Evolutionary conservation across 2,888 invertebrate species (phyloP).

Genomic region (Maniola hyperantus): DNA sequence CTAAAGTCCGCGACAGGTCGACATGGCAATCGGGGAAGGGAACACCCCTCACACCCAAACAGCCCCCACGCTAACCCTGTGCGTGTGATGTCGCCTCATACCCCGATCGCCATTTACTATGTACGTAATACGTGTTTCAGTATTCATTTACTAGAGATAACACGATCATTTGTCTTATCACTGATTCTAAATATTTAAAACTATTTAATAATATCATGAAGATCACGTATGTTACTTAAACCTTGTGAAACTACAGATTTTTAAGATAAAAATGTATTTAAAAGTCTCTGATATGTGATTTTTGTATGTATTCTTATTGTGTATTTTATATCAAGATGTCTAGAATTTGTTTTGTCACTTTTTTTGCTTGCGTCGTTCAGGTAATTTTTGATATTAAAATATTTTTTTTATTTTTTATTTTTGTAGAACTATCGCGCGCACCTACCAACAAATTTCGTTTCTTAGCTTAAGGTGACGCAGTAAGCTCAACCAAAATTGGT

Average conservation of each 20-base stretch:
- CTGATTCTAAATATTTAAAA: background rate
- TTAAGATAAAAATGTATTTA: constrained; percentile 19
- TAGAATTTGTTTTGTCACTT: constrained; percentile 33
- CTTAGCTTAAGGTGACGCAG: too few relatives aligned
- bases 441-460: too few relatives aligned
- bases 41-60: too few relatives aligned
- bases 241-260: constrained; percentile 19
- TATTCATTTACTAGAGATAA: background rate
- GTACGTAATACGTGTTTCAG: background rate
- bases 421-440: too few relatives aligned
- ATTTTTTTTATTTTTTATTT: background rate
- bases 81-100: too few relatives aligned
- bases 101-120: too few relatives aligned
- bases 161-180: constrained; percentile 11
- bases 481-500: too few relatives aligned
- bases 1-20: too few relatives aligned
- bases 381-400: constrained; percentile 16
- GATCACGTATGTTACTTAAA: constrained; percentile 19
- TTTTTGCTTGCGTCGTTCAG: constrained; percentile 30
- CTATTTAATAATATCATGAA: background rate
- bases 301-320: constrained; percentile 14
- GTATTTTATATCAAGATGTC: constrained; percentile 38
- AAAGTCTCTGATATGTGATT: constrained; percentile 3
- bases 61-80: too few relatives aligned
- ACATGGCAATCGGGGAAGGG: too few relatives aligned